Evolutionary conservation across 2,113 vertebrate genomes (phyloP).

Genomic region (Fulica atra): DNA sequence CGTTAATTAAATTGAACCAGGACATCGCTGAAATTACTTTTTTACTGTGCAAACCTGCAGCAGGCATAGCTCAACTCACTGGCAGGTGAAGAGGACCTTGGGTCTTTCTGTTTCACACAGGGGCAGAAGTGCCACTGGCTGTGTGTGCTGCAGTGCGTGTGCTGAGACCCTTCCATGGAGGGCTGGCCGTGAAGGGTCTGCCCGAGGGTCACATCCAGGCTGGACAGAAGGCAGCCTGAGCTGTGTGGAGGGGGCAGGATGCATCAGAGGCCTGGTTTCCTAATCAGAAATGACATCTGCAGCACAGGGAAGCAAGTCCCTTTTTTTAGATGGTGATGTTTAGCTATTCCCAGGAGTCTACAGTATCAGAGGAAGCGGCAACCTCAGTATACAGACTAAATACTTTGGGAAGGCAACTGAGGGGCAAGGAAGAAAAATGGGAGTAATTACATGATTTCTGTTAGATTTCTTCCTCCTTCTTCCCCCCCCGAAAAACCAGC

Average conservation of each 20-base stretch:
- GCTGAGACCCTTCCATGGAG: not conserved
- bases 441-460: slow-evolving; percentile 30
- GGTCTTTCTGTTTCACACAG: not conserved
- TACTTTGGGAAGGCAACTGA: not conserved
- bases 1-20: not conserved
- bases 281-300: not conserved
- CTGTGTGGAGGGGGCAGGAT: not conserved
- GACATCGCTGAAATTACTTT: not conserved
- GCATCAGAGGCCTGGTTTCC: not conserved
- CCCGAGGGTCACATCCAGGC: not conserved
- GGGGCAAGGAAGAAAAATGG: not conserved
- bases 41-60: not conserved
- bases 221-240: not conserved
- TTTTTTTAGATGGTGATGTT: not conserved
- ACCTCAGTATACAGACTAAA: not conserved
- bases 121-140: not conserved
- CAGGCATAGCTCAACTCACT: not conserved
- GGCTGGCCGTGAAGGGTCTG: accelerated
- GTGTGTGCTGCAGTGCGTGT: accelerated
- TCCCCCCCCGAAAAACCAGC: not conserved
- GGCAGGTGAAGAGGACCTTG: not conserved
- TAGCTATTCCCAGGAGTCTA: slow-evolving; percentile 13
- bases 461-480: too few relatives aligned
- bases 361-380: not conserved
- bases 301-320: not conserved